A percentile compares a stretch with the other conserved stretches of the same genome.
These are phyloP conservation scores for Drosophila meridionalis DNA, from an alignment of 2,888 invertebrate species.

Conservation along the genomic window DNA sequence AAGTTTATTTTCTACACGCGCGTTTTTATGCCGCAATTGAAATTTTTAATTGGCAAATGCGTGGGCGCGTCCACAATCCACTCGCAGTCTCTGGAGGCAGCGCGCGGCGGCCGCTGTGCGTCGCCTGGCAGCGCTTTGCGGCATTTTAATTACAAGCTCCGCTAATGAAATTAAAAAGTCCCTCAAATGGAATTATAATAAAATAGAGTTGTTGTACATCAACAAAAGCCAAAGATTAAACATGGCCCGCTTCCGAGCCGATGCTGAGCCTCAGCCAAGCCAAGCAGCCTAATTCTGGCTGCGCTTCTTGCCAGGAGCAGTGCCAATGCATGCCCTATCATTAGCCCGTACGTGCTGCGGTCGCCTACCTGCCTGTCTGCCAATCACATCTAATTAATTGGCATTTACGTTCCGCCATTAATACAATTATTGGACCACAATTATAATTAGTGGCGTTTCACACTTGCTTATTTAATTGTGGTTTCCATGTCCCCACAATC, in stretches of 20 bases:
- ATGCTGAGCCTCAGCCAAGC: neutral
- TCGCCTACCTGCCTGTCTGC: slow-evolving; percentile 16
- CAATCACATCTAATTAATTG: slow-evolving; percentile 71
- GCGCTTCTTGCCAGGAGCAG: slow-evolving; percentile 7
- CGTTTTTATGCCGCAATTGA: slow-evolving; percentile 80
- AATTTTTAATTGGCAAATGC: slow-evolving; percentile 81
- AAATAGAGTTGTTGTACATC: slow-evolving; percentile 65
- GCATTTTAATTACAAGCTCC: slow-evolving; percentile 78
- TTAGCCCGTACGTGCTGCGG: slow-evolving; percentile 31
- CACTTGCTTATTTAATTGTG: slow-evolving; percentile 50
- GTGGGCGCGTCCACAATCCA: slow-evolving; percentile 81
- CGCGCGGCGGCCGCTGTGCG: slow-evolving; percentile 33
- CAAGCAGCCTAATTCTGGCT: slow-evolving; percentile 3
- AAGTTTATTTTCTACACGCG: slow-evolving; percentile 81
- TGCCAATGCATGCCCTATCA: neutral
- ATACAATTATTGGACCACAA: slow-evolving; percentile 69
- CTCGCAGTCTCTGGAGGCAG: slow-evolving; percentile 47
- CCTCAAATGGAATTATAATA: slow-evolving; percentile 75
- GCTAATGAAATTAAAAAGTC: slow-evolving; percentile 78
- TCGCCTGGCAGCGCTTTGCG: slow-evolving; percentile 68
- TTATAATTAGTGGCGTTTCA: slow-evolving; percentile 71
- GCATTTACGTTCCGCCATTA: slow-evolving; percentile 53
- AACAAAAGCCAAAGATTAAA: slow-evolving; percentile 50
- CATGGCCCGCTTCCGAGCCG: slow-evolving; percentile 12
- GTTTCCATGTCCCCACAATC: slow-evolving; percentile 29